Percentiles rank a stretch among this genome's conserved stretches.
Evolutionary conservation across 2,797 vertebrate genomes (phyloP).

Genomic region (Sebastes minor): DNA sequence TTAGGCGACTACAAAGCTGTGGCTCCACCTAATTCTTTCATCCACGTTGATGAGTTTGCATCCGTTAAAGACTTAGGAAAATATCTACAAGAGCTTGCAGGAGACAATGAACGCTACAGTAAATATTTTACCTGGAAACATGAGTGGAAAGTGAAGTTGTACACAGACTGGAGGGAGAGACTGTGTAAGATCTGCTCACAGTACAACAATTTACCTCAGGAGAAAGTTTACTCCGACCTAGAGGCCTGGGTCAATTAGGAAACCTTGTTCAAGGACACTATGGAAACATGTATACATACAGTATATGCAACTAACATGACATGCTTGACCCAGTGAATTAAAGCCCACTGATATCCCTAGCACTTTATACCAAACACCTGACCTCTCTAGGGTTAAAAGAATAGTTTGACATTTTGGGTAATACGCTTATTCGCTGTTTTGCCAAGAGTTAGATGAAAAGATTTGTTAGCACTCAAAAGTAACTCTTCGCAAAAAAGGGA

Average conservation of each 20-base stretch:
- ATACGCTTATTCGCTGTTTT: neutral
- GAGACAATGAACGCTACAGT: conserved; percentile 78
- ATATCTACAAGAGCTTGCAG: conserved; percentile 77
- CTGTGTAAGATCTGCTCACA: conserved; percentile 86
- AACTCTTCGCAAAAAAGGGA: neutral
- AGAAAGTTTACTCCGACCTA: conserved; percentile 80
- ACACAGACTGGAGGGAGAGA: conserved; percentile 87
- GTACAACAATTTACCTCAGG: conserved; percentile 71
- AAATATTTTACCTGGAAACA: conserved; percentile 86
- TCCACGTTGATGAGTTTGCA: conserved; percentile 89
- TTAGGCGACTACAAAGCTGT: conserved; percentile 86
- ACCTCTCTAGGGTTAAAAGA: neutral
- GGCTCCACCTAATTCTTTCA: conserved; percentile 85
- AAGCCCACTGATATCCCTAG: neutral
- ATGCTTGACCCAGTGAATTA: neutral
- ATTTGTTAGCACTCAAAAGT: neutral
- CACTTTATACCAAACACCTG: neutral
- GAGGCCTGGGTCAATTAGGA: conserved; percentile 73
- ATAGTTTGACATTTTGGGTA: neutral
- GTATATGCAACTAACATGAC: neutral
- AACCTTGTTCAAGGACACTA: neutral
- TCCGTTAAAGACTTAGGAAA: conserved; percentile 81
- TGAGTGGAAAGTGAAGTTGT: conserved; percentile 77
- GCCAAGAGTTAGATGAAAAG: neutral
- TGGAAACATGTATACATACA: neutral